Percentiles rank a stretch among this genome's conserved stretches.
These are phyloP conservation scores for Willisornis vidua DNA, from an alignment of 2,113 vertebrate species.

Conservation along the genomic window DNA sequence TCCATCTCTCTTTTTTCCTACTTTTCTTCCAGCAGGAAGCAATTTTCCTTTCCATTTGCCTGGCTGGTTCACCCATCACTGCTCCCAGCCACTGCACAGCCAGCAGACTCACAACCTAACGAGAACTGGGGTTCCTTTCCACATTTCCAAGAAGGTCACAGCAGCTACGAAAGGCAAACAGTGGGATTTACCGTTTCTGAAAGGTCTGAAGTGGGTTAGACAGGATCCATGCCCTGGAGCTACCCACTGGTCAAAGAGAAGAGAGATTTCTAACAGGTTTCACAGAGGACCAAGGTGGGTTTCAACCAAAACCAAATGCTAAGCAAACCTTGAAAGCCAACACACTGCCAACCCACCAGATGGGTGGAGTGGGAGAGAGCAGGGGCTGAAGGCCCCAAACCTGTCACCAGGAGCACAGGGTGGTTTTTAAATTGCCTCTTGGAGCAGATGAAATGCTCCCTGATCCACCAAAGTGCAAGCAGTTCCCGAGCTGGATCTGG, in stretches of 20 bases:
- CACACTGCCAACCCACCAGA: neutral
- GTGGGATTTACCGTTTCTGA: neutral
- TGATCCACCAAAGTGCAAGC: neutral
- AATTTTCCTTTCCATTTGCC: neutral
- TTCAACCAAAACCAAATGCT: neutral
- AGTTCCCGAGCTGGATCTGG: neutral
- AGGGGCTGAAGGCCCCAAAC: neutral
- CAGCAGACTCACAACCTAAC: neutral
- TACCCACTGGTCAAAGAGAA: neutral
- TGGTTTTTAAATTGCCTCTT: neutral
- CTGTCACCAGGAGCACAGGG: fast-evolving
- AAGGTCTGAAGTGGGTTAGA: neutral
- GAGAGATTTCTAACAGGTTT: neutral
- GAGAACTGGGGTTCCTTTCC: neutral
- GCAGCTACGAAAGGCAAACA: neutral
- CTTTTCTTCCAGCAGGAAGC: neutral
- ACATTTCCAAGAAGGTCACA: neutral
- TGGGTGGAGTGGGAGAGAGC: neutral
- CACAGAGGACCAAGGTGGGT: fast-evolving
- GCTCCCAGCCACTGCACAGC: neutral
- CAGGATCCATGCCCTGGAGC: neutral
- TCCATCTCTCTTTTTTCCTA: neutral
- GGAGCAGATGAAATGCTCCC: neutral
- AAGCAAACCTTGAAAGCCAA: neutral
- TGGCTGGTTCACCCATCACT: neutral